Evolutionary conservation across 1,140 invertebrate species (phyloP), one percentile per base, ranked within the genome.

Genomic region (Elymnias hypermnestra): DNA sequence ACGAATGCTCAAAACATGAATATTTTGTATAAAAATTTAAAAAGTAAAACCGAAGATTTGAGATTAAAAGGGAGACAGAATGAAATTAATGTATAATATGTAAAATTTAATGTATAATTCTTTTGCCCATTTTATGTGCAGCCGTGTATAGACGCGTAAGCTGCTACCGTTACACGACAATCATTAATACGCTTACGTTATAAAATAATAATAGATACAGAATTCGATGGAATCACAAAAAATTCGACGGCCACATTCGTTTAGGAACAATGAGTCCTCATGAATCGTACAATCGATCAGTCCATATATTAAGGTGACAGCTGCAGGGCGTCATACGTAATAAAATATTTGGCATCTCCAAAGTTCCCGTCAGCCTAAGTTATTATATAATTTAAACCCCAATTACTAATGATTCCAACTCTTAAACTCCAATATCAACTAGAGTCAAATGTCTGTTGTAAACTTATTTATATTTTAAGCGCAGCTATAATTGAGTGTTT

Each of bases 251-350:
- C 15, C 57, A 72, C 67, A 72, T 72, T 71, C 60, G 55, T 10
- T 33, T 13, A 46, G 45, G 70, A 73, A 82, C 77, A 82, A 82
- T 68, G 43, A 42, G 25, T 48, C 48, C 42, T 63, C 63, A 46
- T 59, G 63, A 67, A 73, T 72, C 69, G 70, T 73, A 81, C 69
- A 82, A 82, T 76, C 72, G 71, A 74, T 73, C 48, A 63, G 44
- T 54, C 57, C 40, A 50, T 61, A 66, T 61, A 64, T 70, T 63
- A 66, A 54, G 52, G 68, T 69, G 74, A 76, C 77, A 82, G 77
- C 77, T 82, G 74, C 56, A 51, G 56, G 66, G 65, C 50, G 58
- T 55, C 49, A 28, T 33, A 22, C 40, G 40, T 12, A 38, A 38
- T 45, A 63, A 57, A 60, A 38, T 57, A 50, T 21, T 61, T 53